Evolutionary conservation across 1,140 invertebrate genomes (phyloP), one percentile per base, ranked within the genome.

Genomic region (Philaenus spumarius): DNA sequence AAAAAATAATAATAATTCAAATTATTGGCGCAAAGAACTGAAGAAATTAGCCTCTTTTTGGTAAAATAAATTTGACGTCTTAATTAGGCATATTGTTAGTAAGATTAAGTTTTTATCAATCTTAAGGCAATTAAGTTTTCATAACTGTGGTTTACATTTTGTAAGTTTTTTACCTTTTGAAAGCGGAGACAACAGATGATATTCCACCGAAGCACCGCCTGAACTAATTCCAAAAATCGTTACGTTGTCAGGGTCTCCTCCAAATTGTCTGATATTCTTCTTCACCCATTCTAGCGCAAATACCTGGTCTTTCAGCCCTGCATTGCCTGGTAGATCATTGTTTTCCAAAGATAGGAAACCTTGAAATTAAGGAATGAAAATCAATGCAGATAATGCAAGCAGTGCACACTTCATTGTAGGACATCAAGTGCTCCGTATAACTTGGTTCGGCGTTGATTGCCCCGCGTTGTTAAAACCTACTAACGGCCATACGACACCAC

Each of bases 81-180:
- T 45, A 24, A 52, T 46, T 4, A 15, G 35, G 20, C 50, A 47
- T 9, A 50, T 43, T 14, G 57, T n/a, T n/a, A 58, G 7, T 52
- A 42, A 0, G 71, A 58, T 19, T 64, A 64, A 5, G 60, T 53
- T 20, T 60, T 64, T 24, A 51, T 58, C 0, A 64, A 64, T 20
- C 55, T 58, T 37, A 67, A 59, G 3, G 64, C 66, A 7, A 67
- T 57, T 26, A 24, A 51, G 26, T 50, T 53, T 0, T 62, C 61
- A 45, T 67, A 63, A 11, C 65, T 64, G 23, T 15, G 39, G 2
- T 77, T 72, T 34, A 77, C 71, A 6, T 67, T 54, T 42, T 71
- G 62, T 6, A 78, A 69, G 77, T 77, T 80, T 40, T 68, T n/a
- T n/a, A n/a, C n/a, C n/a, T n/a, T n/a, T 60, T 64, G 66, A 61